A percentile compares a stretch with the other conserved stretches of the same genome.
Conservation (phyloP, 2,797 vertebrate genomes). For the Syncerus caffer region DNA sequence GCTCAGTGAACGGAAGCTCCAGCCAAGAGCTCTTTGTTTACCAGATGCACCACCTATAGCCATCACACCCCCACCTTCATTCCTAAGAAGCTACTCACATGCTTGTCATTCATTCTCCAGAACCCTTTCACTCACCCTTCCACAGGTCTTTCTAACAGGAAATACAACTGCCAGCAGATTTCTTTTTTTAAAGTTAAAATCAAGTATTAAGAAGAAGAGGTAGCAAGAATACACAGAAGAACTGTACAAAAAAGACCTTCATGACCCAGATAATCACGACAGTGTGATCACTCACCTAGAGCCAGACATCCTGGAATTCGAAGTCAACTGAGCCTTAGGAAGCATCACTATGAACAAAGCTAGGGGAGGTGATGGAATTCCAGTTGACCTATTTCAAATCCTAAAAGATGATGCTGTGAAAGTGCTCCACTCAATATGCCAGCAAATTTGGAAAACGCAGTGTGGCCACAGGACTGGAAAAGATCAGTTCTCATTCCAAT, state of each 20-base stretch:
- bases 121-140: background rate
- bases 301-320: background rate
- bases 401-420: background rate
- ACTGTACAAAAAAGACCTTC: background rate
- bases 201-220: background rate
- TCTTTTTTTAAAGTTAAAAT: background rate
- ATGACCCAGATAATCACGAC: background rate
- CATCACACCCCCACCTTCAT: background rate
- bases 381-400: background rate
- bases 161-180: background rate
- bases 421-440: background rate
- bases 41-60: rapidly evolving
- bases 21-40: background rate
- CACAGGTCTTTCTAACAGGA: background rate
- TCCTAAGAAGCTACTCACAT: background rate
- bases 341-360: background rate
- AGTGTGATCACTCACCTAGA: background rate
- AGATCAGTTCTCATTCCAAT: background rate
- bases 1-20: background rate
- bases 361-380: background rate
- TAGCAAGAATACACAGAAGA: background rate
- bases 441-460: background rate
- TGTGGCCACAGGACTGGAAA: background rate
- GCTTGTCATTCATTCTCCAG: background rate
- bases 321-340: background rate